Base-by-base conservation (phyloP, 2,113 vertebrate genomes). In the Strix uralensis region DNA sequence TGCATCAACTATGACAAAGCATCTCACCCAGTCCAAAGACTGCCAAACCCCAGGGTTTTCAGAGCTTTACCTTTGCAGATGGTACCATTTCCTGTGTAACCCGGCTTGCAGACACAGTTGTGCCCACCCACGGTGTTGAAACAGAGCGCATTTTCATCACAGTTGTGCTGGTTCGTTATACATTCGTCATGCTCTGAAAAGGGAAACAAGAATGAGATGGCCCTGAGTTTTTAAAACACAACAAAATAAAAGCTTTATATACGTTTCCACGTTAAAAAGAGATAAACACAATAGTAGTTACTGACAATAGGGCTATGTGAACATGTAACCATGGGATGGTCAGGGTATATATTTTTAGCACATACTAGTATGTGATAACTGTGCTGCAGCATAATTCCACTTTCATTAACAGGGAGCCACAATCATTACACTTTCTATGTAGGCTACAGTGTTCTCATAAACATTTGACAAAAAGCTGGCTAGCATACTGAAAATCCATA, bases 81-180 rank as follows among this genome's bases (percentile, higher is more conserved):
- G 6, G 99, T 99, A 26, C 99, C 99, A 9, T 99, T 99, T 47
- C 99, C 99, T 0, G 98, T 99, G 92, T 99, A 99, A 59, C 99
- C 99, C 0, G 99, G 99, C 95, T 99, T 99, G 97, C 99, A 99
- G 71, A 99, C 98, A 82, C 99, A 99, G 97, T 99, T 99, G 98
- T 99, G 99, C 26, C 99, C 99, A 66, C 99, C 99, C 4, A 99
- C 99, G 2, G 99, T 99, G 97, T 99, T 99, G 97, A 99, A 99
- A 95, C 99, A 99, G 58, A 99, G 94, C 1, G 99, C 99, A 2
- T 99, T 99, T 90, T 99, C 98, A 80, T 99, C 99, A 58, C 99
- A 99, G 97, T 97, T 99, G 98, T 99, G 99, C 85, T 99, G 98
- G 78, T 99, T 99, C 42, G 99, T 99, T 96, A 98, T 67, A 71